Evolutionary conservation across 1,140 invertebrate species (phyloP).

Genomic region (Proctacanthus coquilletti): DNA sequence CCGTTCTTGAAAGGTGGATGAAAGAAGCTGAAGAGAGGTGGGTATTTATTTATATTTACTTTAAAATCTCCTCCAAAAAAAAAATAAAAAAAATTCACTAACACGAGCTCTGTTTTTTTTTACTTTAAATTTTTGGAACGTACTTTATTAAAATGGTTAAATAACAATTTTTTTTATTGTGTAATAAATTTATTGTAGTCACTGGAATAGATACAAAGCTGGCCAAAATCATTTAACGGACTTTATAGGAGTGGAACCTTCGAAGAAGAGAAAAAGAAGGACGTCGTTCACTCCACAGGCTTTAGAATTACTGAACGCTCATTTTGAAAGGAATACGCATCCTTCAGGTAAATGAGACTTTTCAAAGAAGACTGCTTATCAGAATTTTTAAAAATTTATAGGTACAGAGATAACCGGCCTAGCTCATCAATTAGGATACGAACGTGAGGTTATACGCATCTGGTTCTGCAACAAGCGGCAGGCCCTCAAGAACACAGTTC

Average conservation of each 20-base stretch:
- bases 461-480: conserved; percentile 99
- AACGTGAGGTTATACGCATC: conserved; percentile 93
- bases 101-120: no score
- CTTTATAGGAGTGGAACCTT: conserved; percentile 89
- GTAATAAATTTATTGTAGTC: conserved; percentile 18
- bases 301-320: conserved; percentile 81
- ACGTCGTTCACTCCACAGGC: conserved; percentile 96
- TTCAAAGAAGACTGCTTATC: not conserved
- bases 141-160: no score
- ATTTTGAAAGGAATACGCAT: conserved; percentile 95
- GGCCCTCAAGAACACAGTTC: conserved; percentile 86
- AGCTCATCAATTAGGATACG: conserved; percentile 88
- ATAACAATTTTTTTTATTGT: conserved; percentile 11
- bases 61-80: conserved; percentile 1
- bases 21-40: conserved; percentile 93
- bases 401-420: conserved; percentile 92
- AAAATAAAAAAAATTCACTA: not conserved
- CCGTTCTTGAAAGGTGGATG: conserved; percentile 96
- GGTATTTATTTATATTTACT: conserved; percentile 30
- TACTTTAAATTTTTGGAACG: no score
- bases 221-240: conserved; percentile 86
- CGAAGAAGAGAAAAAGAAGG: conserved; percentile 88
- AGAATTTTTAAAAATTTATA: conserved; percentile 29
- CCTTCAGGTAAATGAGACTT: conserved; percentile 64
- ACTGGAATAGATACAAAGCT: conserved; percentile 65